These are phyloP conservation scores for Parelbella ahira DNA, from an alignment of 2,888 invertebrate species.

Conservation along the genomic window DNA sequence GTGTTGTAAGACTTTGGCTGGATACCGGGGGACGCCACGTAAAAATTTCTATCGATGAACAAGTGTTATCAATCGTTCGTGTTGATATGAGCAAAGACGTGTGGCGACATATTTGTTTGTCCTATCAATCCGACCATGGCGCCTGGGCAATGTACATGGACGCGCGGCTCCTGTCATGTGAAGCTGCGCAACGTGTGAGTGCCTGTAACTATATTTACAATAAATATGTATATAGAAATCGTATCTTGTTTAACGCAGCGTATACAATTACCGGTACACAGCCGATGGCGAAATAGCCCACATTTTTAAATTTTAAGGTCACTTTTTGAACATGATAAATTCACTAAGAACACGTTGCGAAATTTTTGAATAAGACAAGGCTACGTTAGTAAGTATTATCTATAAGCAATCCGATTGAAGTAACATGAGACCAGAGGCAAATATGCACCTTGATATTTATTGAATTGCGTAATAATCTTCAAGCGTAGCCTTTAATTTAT, in stretches of 20 bases:
- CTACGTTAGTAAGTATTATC: constrained; percentile 1
- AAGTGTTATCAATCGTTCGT: constrained; percentile 61
- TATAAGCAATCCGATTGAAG: constrained; percentile 1
- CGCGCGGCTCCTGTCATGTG: constrained; percentile 71
- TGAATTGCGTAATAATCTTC: no score
- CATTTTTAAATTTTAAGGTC: constrained; percentile 40
- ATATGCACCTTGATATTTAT: no score
- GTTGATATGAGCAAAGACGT: constrained; percentile 63
- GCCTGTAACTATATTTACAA: no score
- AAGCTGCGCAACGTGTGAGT: constrained; percentile 54
- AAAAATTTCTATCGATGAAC: constrained; percentile 76
- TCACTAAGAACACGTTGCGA: constrained; percentile 47
- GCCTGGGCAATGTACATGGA: constrained; percentile 83
- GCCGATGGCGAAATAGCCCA: no score
- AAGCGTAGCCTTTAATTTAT: no score
- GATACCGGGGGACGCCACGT: constrained; percentile 77
- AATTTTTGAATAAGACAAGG: constrained; percentile 40
- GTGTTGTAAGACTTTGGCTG: constrained; percentile 81
- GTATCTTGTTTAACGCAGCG: no score
- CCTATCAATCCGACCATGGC: constrained; percentile 82
- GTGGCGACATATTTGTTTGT: constrained; percentile 85
- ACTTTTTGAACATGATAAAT: constrained; percentile 39
- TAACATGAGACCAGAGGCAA: neutral
- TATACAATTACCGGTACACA: no score
- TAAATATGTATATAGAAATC: no score